Percentiles rank a stretch among this genome's conserved stretches.
Conservation (phyloP, 2,797 vertebrate species). For the Schizothorax lantsangensis region DNA sequence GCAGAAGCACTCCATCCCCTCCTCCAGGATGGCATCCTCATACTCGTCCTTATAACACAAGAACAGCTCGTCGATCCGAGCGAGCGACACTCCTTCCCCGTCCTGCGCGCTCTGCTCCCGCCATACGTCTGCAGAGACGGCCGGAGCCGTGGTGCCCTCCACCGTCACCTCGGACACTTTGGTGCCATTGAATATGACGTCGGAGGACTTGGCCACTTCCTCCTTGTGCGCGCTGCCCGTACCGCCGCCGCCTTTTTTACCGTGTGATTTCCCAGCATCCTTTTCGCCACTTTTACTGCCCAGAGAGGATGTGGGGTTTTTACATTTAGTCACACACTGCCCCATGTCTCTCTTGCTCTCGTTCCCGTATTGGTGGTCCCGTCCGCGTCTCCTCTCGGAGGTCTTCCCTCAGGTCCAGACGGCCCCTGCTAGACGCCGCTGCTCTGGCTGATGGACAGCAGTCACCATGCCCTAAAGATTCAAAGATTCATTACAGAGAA, state of each 20-base stretch:
- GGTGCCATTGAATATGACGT: conserved; percentile 93
- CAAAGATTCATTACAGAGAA: background rate
- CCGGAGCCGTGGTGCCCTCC: conserved; percentile 81
- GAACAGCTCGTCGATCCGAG: conserved; percentile 90
- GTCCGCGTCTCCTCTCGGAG: conserved; percentile 59
- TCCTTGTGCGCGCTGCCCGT: conserved; percentile 85
- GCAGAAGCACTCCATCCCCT: conserved; percentile 98
- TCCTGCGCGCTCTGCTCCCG: conserved; percentile 79
- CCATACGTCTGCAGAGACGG: conserved; percentile 75
- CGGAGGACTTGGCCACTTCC: conserved; percentile 85
- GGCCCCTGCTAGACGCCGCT: conserved; percentile 81
- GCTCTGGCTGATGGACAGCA: conserved; percentile 71
- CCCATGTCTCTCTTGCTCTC: conserved; percentile 87
- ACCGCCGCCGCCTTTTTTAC: conserved; percentile 81
- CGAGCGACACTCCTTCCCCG: conserved; percentile 85
- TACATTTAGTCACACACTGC: conserved; percentile 99
- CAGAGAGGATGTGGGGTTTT: conserved; percentile 97
- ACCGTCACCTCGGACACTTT: conserved; percentile 85
- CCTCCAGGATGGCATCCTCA: conserved; percentile 96
- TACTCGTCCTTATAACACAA: conserved; percentile 92
- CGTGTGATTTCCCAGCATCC: conserved; percentile 89
- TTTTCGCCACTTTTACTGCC: conserved; percentile 99
- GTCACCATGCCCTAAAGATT: conserved; percentile 57
- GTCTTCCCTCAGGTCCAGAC: conserved; percentile 77
- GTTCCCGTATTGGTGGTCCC: conserved; percentile 55